A percentile compares a stretch with the other conserved stretches of the same genome.
phyloP scores from a whole-genome alignment of 2,113 vertebrate species.

The Eulemur rufifrons region DNA sequence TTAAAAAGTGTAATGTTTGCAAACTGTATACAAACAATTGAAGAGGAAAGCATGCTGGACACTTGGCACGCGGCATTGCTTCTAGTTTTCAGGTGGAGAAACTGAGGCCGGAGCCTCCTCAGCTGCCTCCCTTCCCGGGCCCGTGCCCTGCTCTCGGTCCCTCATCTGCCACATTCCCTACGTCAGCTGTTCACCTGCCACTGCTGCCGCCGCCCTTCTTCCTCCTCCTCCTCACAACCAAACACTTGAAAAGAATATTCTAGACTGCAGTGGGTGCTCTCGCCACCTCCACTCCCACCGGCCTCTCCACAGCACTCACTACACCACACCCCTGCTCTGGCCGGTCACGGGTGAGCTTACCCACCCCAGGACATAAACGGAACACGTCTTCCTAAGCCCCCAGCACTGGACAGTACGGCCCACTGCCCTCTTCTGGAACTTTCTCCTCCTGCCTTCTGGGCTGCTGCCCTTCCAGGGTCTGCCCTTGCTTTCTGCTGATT shows the following conservation, averaged over 20 bases:
- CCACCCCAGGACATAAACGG: not conserved
- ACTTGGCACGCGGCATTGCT: not conserved
- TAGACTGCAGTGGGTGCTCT: not conserved
- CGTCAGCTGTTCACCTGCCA: not conserved
- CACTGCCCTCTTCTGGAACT: not conserved
- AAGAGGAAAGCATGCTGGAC: not conserved
- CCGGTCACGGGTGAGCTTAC: no score
- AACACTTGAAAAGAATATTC: not conserved
- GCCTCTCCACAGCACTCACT: not conserved
- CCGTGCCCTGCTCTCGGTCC: fast-evolving
- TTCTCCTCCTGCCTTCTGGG: not conserved
- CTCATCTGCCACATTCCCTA: not conserved
- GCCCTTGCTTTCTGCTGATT: not conserved
- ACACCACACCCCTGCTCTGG: no score
- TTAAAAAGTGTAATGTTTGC: not conserved
- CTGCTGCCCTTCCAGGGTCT: not conserved
- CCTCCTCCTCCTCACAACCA: not conserved
- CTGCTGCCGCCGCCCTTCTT: not conserved
- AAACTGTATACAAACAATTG: not conserved
- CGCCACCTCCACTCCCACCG: not conserved
- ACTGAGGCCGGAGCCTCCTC: not conserved
- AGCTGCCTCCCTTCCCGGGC: not conserved
- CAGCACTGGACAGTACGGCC: no score
- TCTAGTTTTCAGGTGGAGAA: not conserved
- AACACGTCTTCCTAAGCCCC: not conserved